Evolutionary conservation across 2,797 vertebrate genomes (phyloP).

Genomic region (Fratercula arctica): DNA sequence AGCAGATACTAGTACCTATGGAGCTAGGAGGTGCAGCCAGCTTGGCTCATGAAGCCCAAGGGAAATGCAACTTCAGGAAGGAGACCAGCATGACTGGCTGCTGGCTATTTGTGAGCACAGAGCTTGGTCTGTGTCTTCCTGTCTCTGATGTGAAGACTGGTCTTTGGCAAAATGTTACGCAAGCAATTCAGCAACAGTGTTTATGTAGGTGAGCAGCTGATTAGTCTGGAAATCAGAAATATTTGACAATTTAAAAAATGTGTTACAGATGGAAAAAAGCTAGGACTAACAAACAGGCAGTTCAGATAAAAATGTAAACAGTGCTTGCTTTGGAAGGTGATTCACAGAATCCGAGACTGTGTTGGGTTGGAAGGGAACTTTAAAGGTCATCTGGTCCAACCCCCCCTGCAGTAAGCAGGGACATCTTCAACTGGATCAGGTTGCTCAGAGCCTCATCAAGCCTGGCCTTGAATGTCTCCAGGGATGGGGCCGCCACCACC

Average conservation of each 20-base stretch:
- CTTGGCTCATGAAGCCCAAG: neutral
- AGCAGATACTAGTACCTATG: neutral
- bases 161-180: neutral
- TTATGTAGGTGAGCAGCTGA: neutral
- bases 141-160: neutral
- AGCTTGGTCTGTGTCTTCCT: neutral
- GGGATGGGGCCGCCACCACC: no score
- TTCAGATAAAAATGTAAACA: slow-evolving; percentile 21
- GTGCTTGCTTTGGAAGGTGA: neutral
- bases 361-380: no score
- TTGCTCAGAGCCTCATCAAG: no score
- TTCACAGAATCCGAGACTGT: neutral
- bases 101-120: neutral
- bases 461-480: no score
- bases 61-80: neutral
- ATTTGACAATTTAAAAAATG: neutral
- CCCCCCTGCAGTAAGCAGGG: no score
- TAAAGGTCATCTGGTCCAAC: no score
- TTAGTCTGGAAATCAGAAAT: slow-evolving; percentile 15
- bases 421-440: no score
- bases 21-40: neutral
- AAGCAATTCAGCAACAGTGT: neutral
- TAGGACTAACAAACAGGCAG: neutral
- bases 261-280: neutral
- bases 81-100: neutral